These are phyloP conservation scores for Heliconius erato DNA, from an alignment of 2,888 invertebrate genomes.

Conservation along the genomic window DNA sequence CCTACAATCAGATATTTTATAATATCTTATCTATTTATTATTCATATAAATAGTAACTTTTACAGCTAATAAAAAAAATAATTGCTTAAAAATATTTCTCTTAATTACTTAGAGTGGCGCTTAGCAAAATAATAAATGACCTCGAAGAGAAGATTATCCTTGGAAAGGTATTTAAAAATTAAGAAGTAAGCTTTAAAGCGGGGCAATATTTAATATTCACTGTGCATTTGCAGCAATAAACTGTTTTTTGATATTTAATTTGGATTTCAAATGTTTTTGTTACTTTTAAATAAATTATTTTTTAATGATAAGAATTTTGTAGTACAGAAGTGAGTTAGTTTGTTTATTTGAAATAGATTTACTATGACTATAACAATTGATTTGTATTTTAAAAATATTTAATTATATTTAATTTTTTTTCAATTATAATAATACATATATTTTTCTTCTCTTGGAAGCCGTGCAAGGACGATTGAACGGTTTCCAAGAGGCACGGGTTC, in stretches of 20 bases:
- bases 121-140: slow-evolving; percentile 24
- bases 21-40: no score
- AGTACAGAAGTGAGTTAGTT: neutral
- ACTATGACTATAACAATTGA: neutral
- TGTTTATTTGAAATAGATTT: neutral
- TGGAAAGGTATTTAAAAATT: slow-evolving; percentile 25
- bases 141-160: slow-evolving; percentile 25
- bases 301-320: neutral
- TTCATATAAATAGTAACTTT: neutral
- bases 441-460: no score
- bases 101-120: slow-evolving; percentile 20
- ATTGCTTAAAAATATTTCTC: slow-evolving; percentile 8
- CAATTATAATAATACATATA: neutral
- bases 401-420: neutral
- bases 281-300: neutral
- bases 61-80: neutral
- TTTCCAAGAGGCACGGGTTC: no score
- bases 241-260: slow-evolving; percentile 3
- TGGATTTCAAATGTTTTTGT: slow-evolving; percentile 4
- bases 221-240: slow-evolving; percentile 23
- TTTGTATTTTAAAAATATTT: neutral
- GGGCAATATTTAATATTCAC: slow-evolving; percentile 14
- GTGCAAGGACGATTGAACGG: no score
- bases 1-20: no score
- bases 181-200: slow-evolving; percentile 23